phyloP scores from a whole-genome alignment of 2,113 vertebrate genomes.

The Microcebus ravelobensis region DNA sequence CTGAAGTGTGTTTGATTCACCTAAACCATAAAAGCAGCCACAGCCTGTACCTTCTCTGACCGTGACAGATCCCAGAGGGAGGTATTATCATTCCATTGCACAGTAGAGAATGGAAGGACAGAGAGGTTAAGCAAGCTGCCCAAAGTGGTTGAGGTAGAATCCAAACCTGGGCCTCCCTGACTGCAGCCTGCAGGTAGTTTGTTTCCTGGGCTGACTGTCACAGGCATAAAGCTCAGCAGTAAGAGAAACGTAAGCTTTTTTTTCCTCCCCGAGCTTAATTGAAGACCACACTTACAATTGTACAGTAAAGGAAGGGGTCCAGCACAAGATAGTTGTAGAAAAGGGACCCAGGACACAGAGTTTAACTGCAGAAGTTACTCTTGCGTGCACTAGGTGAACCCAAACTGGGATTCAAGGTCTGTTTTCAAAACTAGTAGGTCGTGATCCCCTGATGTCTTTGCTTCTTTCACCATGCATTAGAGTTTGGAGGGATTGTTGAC shows the following conservation, averaged over 20 bases:
- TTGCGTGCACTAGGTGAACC: background rate
- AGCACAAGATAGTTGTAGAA: background rate
- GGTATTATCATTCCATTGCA: accelerated
- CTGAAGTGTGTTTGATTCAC: background rate
- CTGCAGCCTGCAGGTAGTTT: background rate
- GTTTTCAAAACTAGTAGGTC: background rate
- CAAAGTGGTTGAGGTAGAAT: background rate
- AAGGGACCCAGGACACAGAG: background rate
- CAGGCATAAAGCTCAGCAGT: background rate
- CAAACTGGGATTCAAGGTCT: background rate
- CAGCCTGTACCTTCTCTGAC: background rate
- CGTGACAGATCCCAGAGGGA: background rate
- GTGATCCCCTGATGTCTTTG: background rate
- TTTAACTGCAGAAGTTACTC: background rate
- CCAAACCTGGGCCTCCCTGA: background rate
- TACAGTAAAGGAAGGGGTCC: background rate
- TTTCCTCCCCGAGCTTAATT: background rate
- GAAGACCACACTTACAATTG: accelerated
- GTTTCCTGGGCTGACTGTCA: background rate
- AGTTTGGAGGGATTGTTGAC: background rate
- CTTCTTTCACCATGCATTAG: background rate
- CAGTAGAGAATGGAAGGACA: background rate
- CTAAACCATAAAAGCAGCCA: background rate
- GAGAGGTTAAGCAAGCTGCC: background rate
- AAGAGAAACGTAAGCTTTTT: background rate